phyloP scores from a whole-genome alignment of 2,888 invertebrate species.

The Eupelmus urozonus region DNA sequence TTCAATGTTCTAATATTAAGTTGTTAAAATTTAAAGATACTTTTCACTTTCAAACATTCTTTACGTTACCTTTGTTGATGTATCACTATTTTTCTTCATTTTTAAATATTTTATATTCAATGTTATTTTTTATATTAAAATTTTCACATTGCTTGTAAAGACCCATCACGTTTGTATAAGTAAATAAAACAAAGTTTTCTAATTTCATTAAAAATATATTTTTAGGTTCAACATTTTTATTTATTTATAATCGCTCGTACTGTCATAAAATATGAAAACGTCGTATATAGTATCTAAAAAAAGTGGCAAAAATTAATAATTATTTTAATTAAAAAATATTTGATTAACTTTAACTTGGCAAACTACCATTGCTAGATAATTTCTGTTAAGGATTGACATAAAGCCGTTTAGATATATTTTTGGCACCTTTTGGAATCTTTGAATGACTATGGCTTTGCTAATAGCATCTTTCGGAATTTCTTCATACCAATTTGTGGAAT shows the following conservation, averaged over 20 bases:
- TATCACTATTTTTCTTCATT: too few species aligned
- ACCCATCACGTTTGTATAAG: too few species aligned
- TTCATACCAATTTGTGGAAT: slow-evolving; percentile 22
- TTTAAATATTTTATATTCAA: too few species aligned
- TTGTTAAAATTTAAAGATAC: too few species aligned
- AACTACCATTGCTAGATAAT: slow-evolving; percentile 29
- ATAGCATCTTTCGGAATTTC: background rate
- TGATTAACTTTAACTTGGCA: background rate
- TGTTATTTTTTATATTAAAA: too few species aligned
- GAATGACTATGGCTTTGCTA: slow-evolving; percentile 23
- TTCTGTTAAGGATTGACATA: slow-evolving; percentile 32
- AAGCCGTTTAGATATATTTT: slow-evolving; percentile 40
- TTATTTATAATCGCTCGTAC: slow-evolving; percentile 19
- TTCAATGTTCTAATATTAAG: too few species aligned
- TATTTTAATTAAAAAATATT: background rate
- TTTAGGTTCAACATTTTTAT: background rate
- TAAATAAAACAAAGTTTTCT: too few species aligned
- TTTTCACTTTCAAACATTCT: too few species aligned
- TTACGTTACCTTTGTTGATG: too few species aligned
- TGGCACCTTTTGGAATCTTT: slow-evolving; percentile 25
- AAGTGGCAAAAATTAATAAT: background rate
- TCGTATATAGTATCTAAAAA: slow-evolving; percentile 24
- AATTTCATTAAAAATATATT: background rate
- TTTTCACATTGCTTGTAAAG: too few species aligned
- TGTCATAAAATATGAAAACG: slow-evolving; percentile 41